Conservation (phyloP, 2,113 vertebrate species). For the Rhagologus leucostigma region DNA sequence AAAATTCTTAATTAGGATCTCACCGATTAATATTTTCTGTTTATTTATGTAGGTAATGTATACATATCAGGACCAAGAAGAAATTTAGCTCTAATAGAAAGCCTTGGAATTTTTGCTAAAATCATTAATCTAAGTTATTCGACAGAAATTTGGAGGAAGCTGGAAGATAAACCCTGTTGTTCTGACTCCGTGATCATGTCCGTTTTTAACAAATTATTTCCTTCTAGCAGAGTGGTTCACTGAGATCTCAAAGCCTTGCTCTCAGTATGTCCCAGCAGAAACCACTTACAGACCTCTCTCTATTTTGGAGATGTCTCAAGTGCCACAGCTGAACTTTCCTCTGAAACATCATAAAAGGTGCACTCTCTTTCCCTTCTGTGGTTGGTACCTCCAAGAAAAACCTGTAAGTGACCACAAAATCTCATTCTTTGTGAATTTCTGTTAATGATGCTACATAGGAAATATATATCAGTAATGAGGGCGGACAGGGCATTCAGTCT, state of each 20-base stretch:
- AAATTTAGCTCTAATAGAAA: background rate
- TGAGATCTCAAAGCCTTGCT: background rate
- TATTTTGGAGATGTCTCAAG: background rate
- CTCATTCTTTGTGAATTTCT: background rate
- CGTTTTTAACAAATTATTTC: background rate
- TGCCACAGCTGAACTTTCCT: background rate
- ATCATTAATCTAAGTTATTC: background rate
- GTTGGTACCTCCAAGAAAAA: background rate
- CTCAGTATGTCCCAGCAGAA: background rate
- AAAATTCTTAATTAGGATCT: background rate
- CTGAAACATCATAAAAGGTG: background rate
- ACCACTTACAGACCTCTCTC: background rate
- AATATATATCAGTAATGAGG: background rate
- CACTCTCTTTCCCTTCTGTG: background rate
- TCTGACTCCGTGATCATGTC: background rate
- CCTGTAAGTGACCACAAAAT: background rate
- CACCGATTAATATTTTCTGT: background rate
- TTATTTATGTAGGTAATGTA: background rate
- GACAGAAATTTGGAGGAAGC: background rate
- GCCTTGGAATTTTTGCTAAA: background rate
- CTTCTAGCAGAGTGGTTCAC: background rate
- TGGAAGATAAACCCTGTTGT: background rate
- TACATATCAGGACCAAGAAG: background rate
- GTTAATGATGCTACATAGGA: background rate
- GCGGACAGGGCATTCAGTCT: background rate